Conservation (phyloP, 2,113 vertebrate genomes). For the Thomomys bottae region DNA sequence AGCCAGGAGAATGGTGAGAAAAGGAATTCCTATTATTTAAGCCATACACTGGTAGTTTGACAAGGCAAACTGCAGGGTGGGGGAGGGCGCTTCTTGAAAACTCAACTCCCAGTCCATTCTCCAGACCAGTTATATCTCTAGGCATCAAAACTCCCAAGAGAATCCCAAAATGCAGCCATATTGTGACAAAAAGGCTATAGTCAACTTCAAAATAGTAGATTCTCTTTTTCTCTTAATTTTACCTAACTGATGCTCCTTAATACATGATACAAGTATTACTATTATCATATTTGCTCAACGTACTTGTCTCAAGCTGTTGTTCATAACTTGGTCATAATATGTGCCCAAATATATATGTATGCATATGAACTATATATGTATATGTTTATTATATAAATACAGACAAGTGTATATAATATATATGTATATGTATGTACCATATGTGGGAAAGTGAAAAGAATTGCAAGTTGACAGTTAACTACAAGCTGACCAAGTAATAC, state of each 20-base stretch:
- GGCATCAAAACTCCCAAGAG: background rate
- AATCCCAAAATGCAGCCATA: background rate
- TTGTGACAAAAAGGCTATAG: background rate
- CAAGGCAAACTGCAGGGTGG: too few species aligned
- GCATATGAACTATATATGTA: background rate
- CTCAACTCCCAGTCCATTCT: background rate
- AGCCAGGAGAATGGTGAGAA: background rate
- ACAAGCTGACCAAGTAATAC: background rate
- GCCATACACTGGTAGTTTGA: background rate
- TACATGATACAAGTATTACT: background rate
- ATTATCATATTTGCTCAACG: background rate
- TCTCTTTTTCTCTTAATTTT: constrained; percentile 6
- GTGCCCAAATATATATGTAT: background rate
- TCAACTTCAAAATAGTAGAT: background rate
- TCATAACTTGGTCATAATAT: too few species aligned
- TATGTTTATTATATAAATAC: background rate
- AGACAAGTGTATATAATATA: too few species aligned
- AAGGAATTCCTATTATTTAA: background rate
- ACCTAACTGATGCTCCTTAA: background rate
- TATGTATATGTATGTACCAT: too few species aligned
- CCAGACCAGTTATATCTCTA: background rate
- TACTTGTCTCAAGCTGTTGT: constrained; percentile 24
- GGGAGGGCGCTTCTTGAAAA: background rate
- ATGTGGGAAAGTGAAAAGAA: background rate
- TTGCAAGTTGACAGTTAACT: background rate